These are phyloP conservation scores for Pantherophis guttatus DNA, from an alignment of 2,113 vertebrate species.

Conservation along the genomic window DNA sequence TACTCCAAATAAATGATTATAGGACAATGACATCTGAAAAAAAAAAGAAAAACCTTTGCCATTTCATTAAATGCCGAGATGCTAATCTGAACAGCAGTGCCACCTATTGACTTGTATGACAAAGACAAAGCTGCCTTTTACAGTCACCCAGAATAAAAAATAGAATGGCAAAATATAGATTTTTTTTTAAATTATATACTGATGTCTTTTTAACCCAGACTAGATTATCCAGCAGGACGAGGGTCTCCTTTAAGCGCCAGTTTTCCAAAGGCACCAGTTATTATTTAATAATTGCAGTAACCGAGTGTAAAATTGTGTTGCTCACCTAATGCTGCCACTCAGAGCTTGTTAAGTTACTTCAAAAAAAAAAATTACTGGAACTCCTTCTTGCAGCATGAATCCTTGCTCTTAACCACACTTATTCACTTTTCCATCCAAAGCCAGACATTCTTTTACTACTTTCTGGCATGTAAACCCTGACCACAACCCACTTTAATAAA, in stretches of 20 bases:
- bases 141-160: background rate
- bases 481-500: background rate
- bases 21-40: background rate
- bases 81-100: conserved; percentile 9
- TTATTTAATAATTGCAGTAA: background rate
- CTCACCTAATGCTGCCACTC: background rate
- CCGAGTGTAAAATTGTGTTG: background rate
- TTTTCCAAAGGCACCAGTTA: background rate
- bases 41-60: background rate
- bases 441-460: background rate
- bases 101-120: background rate
- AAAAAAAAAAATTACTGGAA: background rate
- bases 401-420: background rate
- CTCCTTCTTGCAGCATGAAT: background rate
- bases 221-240: background rate
- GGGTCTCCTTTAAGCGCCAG: background rate
- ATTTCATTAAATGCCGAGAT: background rate
- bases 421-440: background rate
- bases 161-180: background rate
- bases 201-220: background rate
- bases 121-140: background rate
- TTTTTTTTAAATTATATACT: background rate
- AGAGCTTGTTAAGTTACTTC: background rate
- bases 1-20: background rate
- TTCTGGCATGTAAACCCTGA: background rate